Conservation (phyloP, 2,888 invertebrate genomes). For the Drosophila peninsularis region DNA sequence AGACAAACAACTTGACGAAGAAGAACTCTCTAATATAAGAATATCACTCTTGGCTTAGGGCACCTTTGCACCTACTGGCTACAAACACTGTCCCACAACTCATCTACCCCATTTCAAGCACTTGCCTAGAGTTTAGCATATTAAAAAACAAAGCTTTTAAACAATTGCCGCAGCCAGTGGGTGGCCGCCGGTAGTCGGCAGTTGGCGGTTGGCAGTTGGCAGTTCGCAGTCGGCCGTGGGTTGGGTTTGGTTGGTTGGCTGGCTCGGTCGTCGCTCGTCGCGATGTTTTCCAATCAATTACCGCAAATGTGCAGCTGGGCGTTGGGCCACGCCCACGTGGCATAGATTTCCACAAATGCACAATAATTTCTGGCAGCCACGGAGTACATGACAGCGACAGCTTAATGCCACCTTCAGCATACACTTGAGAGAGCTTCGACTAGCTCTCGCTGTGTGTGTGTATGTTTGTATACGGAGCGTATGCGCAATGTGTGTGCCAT, state of each 20-base stretch:
- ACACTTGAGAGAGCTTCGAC: conserved; percentile 16
- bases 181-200: neutral
- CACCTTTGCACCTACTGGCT: too few species aligned
- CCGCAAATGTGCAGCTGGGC: conserved; percentile 55
- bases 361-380: conserved; percentile 74
- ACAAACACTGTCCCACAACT: neutral
- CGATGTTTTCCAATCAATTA: conserved; percentile 76
- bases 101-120: neutral
- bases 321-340: conserved; percentile 67
- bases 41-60: too few species aligned
- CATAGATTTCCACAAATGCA: conserved; percentile 78
- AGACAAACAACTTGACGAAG: neutral
- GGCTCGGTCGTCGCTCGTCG: neutral
- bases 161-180: conserved; percentile 56
- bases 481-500: conserved; percentile 66
- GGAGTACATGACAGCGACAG: conserved; percentile 71
- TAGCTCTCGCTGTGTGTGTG: neutral
- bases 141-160: conserved; percentile 70
- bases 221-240: conserved; percentile 1
- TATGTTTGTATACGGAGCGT: conserved; percentile 57
- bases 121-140: neutral
- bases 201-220: neutral
- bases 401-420: conserved; percentile 64
- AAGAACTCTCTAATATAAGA: neutral
- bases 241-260: conserved; percentile 11